Evolutionary conservation across 1,140 invertebrate species (phyloP).

Genomic region (Panonychus citri): DNA sequence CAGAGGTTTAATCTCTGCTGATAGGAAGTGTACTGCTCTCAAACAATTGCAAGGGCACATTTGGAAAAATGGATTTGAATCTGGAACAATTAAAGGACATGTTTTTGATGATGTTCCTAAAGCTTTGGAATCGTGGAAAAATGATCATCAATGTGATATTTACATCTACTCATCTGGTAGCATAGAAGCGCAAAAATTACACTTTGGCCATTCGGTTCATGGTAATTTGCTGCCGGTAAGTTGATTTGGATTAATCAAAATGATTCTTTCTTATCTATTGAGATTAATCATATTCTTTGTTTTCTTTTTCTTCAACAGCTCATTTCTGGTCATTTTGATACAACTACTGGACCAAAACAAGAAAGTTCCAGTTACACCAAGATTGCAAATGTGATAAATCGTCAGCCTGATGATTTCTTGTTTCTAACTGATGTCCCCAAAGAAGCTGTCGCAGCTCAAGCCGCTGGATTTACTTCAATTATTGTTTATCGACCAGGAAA

Average conservation of each 20-base stretch:
- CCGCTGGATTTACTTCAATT: constrained; percentile 39
- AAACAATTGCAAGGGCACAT: constrained; percentile 71
- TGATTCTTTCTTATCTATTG: too few species aligned
- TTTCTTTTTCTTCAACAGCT: constrained; percentile 24
- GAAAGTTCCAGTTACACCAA: constrained; percentile 43
- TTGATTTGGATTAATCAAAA: too few species aligned
- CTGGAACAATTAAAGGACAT: constrained; percentile 51
- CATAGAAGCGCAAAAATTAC: constrained; percentile 62
- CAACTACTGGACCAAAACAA: constrained; percentile 50
- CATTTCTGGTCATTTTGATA: constrained; percentile 64
- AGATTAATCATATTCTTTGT: too few species aligned
- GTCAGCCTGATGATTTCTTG: constrained; percentile 37
- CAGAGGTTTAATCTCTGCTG: constrained; percentile 50
- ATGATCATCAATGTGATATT: constrained; percentile 35
- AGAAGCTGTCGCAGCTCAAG: constrained; percentile 56
- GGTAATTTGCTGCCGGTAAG: constrained; percentile 46
- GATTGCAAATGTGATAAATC: constrained; percentile 41
- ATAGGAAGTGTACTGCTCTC: constrained; percentile 50
- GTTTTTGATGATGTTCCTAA: constrained; percentile 58
- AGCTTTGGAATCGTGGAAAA: constrained; percentile 41
- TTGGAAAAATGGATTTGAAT: constrained; percentile 57
- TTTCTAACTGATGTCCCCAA: constrained; percentile 49
- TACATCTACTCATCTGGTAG: constrained; percentile 82
- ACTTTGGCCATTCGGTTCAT: constrained; percentile 47
- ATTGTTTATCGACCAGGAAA: constrained; percentile 55